A percentile compares a stretch with the other conserved stretches of the same genome.
Evolutionary conservation across 2,113 vertebrate genomes (phyloP).

Genomic region (Pachycephala philippinensis): DNA sequence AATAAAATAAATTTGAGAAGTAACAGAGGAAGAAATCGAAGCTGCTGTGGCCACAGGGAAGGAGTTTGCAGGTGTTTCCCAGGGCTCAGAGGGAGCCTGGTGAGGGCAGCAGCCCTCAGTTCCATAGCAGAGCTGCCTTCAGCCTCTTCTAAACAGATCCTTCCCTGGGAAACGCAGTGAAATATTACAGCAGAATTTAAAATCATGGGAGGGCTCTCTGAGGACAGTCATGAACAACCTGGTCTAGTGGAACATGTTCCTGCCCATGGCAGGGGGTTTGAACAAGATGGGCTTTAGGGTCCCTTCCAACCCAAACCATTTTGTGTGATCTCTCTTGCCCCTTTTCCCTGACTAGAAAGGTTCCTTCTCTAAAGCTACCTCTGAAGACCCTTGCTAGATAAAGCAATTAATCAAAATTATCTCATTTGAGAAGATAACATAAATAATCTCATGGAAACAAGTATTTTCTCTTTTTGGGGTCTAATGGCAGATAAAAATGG

Average conservation of each 20-base stretch:
- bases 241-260: not conserved
- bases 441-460: not conserved
- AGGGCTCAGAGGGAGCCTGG: not conserved
- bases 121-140: not conserved
- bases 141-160: not conserved
- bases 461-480: not conserved
- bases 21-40: not conserved
- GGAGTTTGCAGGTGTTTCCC: not conserved
- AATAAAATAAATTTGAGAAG: not conserved
- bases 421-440: not conserved
- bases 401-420: not conserved
- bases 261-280: not conserved
- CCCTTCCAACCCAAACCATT: not conserved
- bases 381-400: not conserved
- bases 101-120: not conserved
- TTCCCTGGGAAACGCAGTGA: not conserved
- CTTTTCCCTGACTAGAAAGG: not conserved
- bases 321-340: not conserved
- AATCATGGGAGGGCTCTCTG: not conserved
- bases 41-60: not conserved
- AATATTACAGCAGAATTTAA: not conserved
- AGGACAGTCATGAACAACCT: not conserved
- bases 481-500: not conserved
- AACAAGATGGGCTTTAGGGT: not conserved
- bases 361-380: not conserved